A percentile compares a stretch with the other conserved stretches of the same genome.
Evolutionary conservation across 2,113 vertebrate genomes (phyloP).

Genomic region (Benitochromis conjunctus): DNA sequence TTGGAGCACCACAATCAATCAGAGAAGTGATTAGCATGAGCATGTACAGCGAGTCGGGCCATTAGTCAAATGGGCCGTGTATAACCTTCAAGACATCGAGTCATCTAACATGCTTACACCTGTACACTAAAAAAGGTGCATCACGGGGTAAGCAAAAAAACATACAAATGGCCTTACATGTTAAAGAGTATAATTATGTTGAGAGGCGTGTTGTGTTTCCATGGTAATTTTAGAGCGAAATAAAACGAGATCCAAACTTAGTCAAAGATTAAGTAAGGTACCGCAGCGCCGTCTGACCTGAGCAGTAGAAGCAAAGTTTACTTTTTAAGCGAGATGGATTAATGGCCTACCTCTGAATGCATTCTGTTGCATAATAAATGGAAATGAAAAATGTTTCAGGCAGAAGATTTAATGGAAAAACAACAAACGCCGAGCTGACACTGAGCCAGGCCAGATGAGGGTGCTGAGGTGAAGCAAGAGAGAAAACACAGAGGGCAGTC

Average conservation of each 20-base stretch:
- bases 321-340: not conserved
- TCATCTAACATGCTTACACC: not conserved
- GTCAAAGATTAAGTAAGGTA: not conserved
- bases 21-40: conserved; percentile 67
- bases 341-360: not conserved
- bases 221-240: not conserved
- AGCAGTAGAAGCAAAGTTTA: not conserved
- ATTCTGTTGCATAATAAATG: not conserved
- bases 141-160: not conserved
- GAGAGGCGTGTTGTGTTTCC: not conserved
- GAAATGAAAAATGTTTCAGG: not conserved
- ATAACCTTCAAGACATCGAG: conserved; percentile 50
- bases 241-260: not conserved
- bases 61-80: conserved; percentile 60
- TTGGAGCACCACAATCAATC: conserved; percentile 61
- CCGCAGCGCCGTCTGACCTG: not conserved
- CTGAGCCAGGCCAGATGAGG: conserved; percentile 38
- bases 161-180: not conserved
- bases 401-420: not conserved
- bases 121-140: not conserved
- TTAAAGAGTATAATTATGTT: not conserved
- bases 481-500: not conserved
- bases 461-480: conserved; percentile 40
- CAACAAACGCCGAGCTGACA: not conserved
- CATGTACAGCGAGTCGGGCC: conserved; percentile 50